Evolutionary conservation across 2,113 vertebrate genomes (phyloP), one percentile per base, ranked within the genome.

Genomic region (Prinia subflava): DNA sequence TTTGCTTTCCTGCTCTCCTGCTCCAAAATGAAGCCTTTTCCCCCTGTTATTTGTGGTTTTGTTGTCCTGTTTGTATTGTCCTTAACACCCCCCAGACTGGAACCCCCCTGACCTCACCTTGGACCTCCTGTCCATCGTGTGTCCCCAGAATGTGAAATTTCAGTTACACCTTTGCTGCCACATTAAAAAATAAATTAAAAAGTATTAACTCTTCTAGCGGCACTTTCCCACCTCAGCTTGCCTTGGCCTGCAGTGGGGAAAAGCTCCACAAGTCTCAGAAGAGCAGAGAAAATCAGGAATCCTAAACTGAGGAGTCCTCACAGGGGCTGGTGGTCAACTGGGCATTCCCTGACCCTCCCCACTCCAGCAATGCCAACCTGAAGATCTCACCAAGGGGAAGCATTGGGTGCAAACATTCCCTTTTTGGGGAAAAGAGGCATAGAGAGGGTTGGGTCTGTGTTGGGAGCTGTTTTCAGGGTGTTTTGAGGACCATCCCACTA

Each of bases 391-490:
- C 44, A 9, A 41, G n/a, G 46, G 42, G 11, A 44, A 47, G 35
- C 55, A 42, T 21, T 67, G 60, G 60, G 17, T 42, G 37, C 35
- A 47, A 35, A 67, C 3, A 0, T 37, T 60, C 59, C 17, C 7
- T 42, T 63, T 74, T 14, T 37, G 42, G 33, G 35, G 35, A 53
- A 31, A 15, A 15, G 68, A 31, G 23, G 33, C 31, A 10, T 21
- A 63, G 73, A 5, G 7, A 13, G 3, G 44, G 49, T 3, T 71
- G 63, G 46, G 18, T 67, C 15, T 7, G 0, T 2, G 9, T 0
- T 52, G 49, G 68, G 42, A 75, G 60, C 76, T 77, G 37, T 6
- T 1, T 18, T 33, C 9, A 28, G 74, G n/a, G 0, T 12, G 13
- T 37, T 28, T n/a, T 53, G 20, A 16, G 20, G 7, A 39, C 6